Conservation (phyloP, 2,888 invertebrate genomes). For the Eupithecia exiguata region DNA sequence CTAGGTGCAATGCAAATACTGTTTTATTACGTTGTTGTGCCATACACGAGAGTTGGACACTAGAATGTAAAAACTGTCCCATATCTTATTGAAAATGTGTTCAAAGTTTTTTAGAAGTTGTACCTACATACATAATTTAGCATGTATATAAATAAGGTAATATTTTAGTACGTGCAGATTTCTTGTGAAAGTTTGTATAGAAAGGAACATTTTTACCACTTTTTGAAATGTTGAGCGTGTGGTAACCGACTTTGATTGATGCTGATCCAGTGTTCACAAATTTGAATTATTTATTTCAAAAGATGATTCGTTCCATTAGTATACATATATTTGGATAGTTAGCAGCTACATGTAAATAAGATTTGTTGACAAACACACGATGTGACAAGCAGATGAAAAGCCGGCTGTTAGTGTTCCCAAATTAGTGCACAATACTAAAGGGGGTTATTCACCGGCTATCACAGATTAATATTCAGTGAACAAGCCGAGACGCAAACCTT, state of each 20-base stretch:
- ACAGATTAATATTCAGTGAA: too few species aligned
- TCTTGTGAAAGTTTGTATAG: conserved; percentile 52
- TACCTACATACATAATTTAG: conserved; percentile 70
- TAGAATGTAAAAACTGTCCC: conserved; percentile 65
- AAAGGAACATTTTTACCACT: conserved; percentile 53
- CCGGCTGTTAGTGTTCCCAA: too few species aligned
- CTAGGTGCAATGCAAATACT: conserved; percentile 57
- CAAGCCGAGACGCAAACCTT: too few species aligned
- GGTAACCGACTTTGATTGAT: conserved; percentile 12
- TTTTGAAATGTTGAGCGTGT: conserved; percentile 44
- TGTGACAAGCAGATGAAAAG: too few species aligned
- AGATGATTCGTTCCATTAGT: conserved; percentile 6
- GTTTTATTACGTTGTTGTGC: conserved; percentile 64
- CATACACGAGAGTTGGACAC: conserved; percentile 61
- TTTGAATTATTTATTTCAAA: neutral
- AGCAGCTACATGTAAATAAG: conserved; percentile 27
- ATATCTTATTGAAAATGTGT: conserved; percentile 82
- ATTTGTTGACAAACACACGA: too few species aligned
- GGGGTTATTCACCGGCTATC: too few species aligned
- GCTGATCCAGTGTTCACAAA: conserved; percentile 23
- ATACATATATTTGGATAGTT: conserved; percentile 25
- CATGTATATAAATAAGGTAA: conserved; percentile 62
- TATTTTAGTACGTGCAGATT: conserved; percentile 54
- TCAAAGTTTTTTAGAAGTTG: conserved; percentile 78
- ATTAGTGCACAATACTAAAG: too few species aligned